phyloP scores from a whole-genome alignment of 2,113 vertebrate genomes.

The Pseudopipra pipra region DNA sequence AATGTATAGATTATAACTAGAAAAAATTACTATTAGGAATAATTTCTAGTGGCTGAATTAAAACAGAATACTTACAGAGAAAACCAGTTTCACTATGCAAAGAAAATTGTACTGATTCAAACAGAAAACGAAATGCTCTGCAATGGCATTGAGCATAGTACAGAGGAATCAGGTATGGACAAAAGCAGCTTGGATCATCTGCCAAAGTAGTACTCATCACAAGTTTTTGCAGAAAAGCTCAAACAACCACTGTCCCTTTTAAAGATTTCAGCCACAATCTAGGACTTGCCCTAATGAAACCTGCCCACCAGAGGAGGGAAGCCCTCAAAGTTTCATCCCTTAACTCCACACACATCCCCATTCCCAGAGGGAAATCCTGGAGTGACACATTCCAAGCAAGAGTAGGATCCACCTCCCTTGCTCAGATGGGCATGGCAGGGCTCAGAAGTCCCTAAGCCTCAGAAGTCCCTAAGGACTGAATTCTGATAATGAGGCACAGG shows the following conservation, averaged over 20 bases:
- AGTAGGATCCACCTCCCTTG: background rate
- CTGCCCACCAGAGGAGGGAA: background rate
- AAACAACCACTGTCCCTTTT: background rate
- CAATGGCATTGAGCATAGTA: background rate
- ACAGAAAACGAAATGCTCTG: background rate
- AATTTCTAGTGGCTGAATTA: constrained; percentile 12
- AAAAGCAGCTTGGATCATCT: background rate
- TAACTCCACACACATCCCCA: background rate
- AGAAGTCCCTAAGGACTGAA: background rate
- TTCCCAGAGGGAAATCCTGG: background rate
- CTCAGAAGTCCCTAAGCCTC: background rate
- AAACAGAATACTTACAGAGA: constrained; percentile 13
- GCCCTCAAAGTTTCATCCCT: background rate
- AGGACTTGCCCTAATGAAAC: background rate
- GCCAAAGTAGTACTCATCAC: background rate
- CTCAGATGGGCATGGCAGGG: rapidly evolving
- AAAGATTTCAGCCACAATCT: background rate
- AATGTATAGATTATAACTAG: background rate
- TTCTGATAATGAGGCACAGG: rapidly evolving
- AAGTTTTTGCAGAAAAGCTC: background rate
- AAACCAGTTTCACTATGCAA: background rate
- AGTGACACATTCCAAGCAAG: background rate
- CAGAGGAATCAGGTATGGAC: background rate
- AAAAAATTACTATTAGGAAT: background rate
- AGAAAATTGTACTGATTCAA: background rate